phyloP scores from a whole-genome alignment of 1,140 invertebrate genomes.

The Coelopa frigida region DNA sequence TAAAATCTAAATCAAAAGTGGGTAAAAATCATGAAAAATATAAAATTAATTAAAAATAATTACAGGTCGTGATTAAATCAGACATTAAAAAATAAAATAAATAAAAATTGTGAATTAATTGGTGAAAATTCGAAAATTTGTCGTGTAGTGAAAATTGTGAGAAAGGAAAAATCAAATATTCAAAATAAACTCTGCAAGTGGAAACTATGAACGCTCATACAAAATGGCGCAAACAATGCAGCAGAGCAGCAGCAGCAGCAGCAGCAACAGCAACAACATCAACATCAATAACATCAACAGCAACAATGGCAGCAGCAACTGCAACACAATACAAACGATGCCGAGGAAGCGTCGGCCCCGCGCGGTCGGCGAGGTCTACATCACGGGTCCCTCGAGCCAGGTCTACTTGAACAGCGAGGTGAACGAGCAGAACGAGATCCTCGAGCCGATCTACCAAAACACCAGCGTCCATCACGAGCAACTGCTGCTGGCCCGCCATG shows the following conservation, averaged over 20 bases:
- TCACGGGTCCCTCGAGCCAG: conserved; percentile 30
- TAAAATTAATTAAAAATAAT: no score
- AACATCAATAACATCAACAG: neutral
- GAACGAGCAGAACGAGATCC: conserved; percentile 14
- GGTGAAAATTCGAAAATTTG: no score
- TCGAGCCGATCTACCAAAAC: conserved; percentile 35
- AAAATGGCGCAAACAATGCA: conserved; percentile 6
- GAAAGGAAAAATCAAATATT: no score
- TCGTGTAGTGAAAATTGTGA: no score
- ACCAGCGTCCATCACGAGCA: conserved; percentile 18
- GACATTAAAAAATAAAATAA: no score
- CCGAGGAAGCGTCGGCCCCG: conserved; percentile 39
- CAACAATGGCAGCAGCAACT: conserved; percentile 20
- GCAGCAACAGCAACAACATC: neutral
- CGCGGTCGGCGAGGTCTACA: conserved; percentile 37
- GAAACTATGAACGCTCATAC: conserved; percentile 1
- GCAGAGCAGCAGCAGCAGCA: neutral
- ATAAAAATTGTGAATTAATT: no score
- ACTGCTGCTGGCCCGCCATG: conserved; percentile 1
- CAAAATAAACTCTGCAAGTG: no score
- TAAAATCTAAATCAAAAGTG: no score
- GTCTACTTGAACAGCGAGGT: conserved; percentile 33
- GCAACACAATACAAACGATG: conserved; percentile 22
- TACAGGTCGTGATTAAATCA: no score
- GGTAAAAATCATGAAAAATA: no score